phyloP scores from a whole-genome alignment of 1,140 invertebrate species.

The Mizuhopecten yessoensis region DNA sequence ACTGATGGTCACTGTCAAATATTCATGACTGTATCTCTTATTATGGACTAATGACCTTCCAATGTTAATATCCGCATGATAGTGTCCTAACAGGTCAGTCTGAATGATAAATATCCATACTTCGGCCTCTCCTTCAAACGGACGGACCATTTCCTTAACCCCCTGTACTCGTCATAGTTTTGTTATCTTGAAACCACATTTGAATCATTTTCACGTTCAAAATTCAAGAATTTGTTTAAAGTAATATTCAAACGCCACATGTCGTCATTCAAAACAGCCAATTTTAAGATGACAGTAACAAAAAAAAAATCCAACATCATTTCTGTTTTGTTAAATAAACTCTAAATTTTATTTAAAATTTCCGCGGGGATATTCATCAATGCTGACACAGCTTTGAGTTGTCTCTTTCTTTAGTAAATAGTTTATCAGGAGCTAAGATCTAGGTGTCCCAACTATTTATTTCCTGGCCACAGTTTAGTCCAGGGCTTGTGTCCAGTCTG shows the following conservation, averaged over 20 bases:
- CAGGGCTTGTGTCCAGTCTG: not conserved
- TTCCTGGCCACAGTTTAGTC: not conserved
- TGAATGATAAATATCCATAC: not conserved
- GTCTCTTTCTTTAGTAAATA: not conserved
- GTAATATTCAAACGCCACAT: not conserved
- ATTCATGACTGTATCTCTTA: not conserved
- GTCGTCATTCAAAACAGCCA: no score
- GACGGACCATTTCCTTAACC: not conserved
- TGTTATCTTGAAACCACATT: conserved; percentile 16
- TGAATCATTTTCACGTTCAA: not conserved
- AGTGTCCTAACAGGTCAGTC: not conserved
- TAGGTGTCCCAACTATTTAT: conserved; percentile 17
- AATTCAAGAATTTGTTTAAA: not conserved
- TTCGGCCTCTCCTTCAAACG: not conserved
- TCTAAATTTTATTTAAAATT: not conserved
- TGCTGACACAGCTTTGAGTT: not conserved
- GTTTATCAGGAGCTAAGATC: not conserved
- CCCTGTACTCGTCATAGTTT: not conserved
- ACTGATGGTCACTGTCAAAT: no score
- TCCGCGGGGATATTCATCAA: no score
- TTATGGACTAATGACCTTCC: not conserved
- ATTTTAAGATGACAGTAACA: no score
- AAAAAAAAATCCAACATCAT: not conserved
- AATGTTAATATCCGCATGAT: not conserved
- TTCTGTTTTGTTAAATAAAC: not conserved